Evolutionary conservation across 2,888 invertebrate species (phyloP), one percentile per base, ranked within the genome.

Genomic region (Lepidochitona cinerea): DNA sequence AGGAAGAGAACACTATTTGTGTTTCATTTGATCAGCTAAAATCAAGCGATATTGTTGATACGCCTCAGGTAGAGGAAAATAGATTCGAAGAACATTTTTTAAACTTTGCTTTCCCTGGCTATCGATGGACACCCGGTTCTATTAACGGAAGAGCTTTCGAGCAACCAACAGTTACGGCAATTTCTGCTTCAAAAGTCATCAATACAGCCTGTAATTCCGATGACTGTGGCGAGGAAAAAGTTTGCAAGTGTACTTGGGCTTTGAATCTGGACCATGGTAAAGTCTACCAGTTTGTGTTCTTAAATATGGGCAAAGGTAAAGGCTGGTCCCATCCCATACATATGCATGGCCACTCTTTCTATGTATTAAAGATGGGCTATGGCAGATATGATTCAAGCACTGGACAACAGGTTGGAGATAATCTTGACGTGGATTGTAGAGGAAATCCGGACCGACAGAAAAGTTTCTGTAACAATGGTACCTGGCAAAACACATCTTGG

Each of bases 401-500:
- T n/a, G 68, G 64, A 29, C 14, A 3, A 29, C 71, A 82, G 12
- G 74, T 75, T 2, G 75, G 37, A 2, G 82, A 84, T 18, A 86
- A 83, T 68, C 2, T 33, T 1, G 85, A 84, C 54, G 75, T 86
- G 32, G 72, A 80, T 14, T 84, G 83, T 68, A 70, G 79, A 18
- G 82, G 83, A 6, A 41, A 78, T 36, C 70, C 75, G 0, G 73
- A 76, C 37, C 41, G 72, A n/a, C 71, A 71, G n/a, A 64, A 72
- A 53, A 81, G 79, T 68, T 83, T 79, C 68, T 89, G 89, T 49
- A 85, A 85, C 66, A 72, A 80, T 36, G 85, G 85, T 4, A 80
- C 82, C 0, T 88, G 87, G 85, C 68, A 79, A 3, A 79, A 87
- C 59, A 18, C 76, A 1, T 69, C 77, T 9, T 87, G 87, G 88